Base-by-base conservation (phyloP, 2,888 invertebrate genomes). In the Ctenicera cuprea region DNA sequence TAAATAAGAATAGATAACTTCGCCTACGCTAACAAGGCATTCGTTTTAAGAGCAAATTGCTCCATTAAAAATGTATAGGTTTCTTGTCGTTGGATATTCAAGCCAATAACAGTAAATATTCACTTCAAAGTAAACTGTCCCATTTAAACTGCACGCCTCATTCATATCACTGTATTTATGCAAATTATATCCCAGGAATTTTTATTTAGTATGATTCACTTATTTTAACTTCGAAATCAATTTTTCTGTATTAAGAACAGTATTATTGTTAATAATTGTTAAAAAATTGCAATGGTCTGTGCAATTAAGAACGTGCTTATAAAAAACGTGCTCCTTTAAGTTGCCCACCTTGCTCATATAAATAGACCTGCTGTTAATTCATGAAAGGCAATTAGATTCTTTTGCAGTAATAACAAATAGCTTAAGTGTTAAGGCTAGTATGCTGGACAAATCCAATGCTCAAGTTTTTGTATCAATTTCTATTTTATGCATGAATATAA, bases 1-100 rank as follows among this genome's bases (percentile, higher is more conserved):
- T 18, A 20, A 48, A 48, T 48, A 48, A 48, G 16, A 45, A 48
- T 48, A 20, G 48, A 48, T 48, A 48, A 20, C 20, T 48, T 48
- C 48, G 48, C 48, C 48, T 16, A 48, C 48, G 18, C 3, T 20
- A 20, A 48, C 20, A 48, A 20, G 14, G 9, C 9, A 48, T 20
- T 48, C 20, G 48, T 48, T 18, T 48, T 20, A 48, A 43, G 20
- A 48, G 43, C 43, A 14, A 43, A 16, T 43, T 43, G 43, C 3
- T 43, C 48, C 5, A 48, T 48, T 18, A 8, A 20, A 48, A 48
- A 20, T 48, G 8, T 9, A 48, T 48, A 48, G 11, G 9, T 18
- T 9, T 48, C 5, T 43, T 14, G 43, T 16, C 14, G n/a, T 8
- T 16, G 16, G 43, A 14, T 14, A n/a, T 43, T 43, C 33, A 33